phyloP scores from a whole-genome alignment of 1,140 invertebrate genomes.

The Dendrolimus kikuchii region DNA sequence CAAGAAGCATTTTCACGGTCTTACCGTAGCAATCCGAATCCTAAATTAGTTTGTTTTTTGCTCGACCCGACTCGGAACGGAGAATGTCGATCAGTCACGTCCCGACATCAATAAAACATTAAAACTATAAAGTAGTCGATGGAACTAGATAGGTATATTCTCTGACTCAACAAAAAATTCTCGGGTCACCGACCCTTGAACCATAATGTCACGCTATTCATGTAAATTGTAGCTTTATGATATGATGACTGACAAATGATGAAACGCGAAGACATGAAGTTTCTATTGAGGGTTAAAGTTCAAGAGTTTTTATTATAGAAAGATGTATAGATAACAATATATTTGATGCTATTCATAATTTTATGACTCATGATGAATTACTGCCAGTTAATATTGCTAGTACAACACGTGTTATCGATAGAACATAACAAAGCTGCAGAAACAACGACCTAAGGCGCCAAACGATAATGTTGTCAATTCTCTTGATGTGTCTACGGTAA shows the following conservation, averaged over 20 bases:
- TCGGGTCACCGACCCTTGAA: constrained; percentile 18
- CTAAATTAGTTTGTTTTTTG: constrained; percentile 66
- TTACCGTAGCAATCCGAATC: constrained; percentile 43
- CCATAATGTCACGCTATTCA: constrained; percentile 14
- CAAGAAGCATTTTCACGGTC: constrained; percentile 41
- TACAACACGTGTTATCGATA: constrained; percentile 7
- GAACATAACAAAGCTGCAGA: neutral
- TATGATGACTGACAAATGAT: constrained; percentile 28
- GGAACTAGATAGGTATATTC: constrained; percentile 7
- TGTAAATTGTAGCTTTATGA: constrained; percentile 16
- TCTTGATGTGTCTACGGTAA: too few species aligned
- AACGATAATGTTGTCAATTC: too few species aligned
- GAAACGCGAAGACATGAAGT: constrained; percentile 15
- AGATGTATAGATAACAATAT: constrained; percentile 3
- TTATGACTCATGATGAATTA: constrained; percentile 9
- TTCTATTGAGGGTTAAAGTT: constrained; percentile 21
- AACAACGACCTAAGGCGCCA: too few species aligned
- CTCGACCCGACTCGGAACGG: constrained; percentile 25
- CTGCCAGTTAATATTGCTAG: too few species aligned
- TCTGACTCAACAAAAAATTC: constrained; percentile 2
- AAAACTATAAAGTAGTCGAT: constrained; percentile 11
- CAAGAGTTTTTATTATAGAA: constrained; percentile 10
- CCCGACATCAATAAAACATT: constrained; percentile 20
- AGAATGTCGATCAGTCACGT: constrained; percentile 36
- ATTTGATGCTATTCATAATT: constrained; percentile 3